Evolutionary conservation across 2,888 invertebrate genomes (phyloP).

Genomic region (Iphiclides podalirius): DNA sequence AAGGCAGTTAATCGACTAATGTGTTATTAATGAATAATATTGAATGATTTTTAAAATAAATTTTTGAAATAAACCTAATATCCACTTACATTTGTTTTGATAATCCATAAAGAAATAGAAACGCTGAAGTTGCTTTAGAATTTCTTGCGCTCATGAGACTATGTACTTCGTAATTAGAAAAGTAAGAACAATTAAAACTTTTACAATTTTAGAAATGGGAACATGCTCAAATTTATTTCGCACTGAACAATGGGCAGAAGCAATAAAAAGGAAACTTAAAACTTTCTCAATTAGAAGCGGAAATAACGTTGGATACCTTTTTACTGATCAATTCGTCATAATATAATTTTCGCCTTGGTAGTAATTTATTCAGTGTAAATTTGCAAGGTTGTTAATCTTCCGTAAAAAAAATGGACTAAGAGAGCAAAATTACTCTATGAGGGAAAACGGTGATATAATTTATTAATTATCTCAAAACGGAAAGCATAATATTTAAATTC

Average conservation of each 20-base stretch:
- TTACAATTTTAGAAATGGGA: constrained; percentile 75
- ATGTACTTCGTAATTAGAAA: constrained; percentile 77
- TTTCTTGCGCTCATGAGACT: constrained; percentile 39
- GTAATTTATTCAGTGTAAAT: constrained; percentile 2
- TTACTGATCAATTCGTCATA: constrained; percentile 21
- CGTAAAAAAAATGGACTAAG: not conserved
- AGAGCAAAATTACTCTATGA: not conserved
- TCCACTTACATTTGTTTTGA: too few species aligned
- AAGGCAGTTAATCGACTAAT: too few species aligned
- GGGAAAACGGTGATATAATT: too few species aligned
- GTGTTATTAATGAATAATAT: too few species aligned
- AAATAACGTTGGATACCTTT: constrained; percentile 47
- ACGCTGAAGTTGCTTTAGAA: constrained; percentile 7
- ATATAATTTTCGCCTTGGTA: constrained; percentile 7
- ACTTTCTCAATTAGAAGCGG: constrained; percentile 68
- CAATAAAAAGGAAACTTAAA: constrained; percentile 70
- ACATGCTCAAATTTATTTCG: constrained; percentile 63
- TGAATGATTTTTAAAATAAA: too few species aligned
- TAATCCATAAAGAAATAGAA: too few species aligned
- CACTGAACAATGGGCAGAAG: constrained; percentile 67
- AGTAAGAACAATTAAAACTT: constrained; percentile 78
- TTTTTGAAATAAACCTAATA: too few species aligned
- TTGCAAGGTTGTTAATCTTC: constrained; percentile 1
- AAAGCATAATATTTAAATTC: too few species aligned
- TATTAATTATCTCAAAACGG: too few species aligned